phyloP scores from a whole-genome alignment of 2,797 vertebrate species.

The Thripadectes ignobilis region DNA sequence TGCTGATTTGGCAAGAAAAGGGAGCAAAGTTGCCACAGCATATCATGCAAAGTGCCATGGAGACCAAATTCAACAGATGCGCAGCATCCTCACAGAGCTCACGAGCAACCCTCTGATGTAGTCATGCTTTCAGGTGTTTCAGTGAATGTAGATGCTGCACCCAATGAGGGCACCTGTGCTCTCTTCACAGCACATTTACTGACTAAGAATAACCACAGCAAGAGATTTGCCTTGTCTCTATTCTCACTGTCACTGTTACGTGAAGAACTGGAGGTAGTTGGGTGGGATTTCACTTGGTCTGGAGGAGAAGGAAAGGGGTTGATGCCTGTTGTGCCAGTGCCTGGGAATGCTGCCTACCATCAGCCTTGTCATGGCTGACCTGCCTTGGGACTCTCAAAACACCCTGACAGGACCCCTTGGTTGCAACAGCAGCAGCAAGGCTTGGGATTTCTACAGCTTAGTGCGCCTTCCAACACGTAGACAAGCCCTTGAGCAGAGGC shows the following conservation, averaged over 20 bases:
- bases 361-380: background rate
- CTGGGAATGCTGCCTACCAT: background rate
- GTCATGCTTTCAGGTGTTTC: rapidly evolving
- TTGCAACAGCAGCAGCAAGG: background rate
- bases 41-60: rapidly evolving
- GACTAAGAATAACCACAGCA: background rate
- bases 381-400: background rate
- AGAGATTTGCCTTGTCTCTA: rapidly evolving
- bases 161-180: rapidly evolving
- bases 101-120: background rate
- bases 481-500: rapidly evolving
- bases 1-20: background rate
- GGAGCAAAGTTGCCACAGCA: background rate
- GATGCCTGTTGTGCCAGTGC: rapidly evolving
- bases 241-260: background rate
- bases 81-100: rapidly evolving
- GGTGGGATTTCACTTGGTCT: background rate
- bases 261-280: background rate
- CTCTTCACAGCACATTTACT: background rate
- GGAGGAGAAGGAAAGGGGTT: background rate
- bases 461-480: rapidly evolving
- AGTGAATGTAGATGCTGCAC: rapidly evolving
- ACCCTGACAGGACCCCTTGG: background rate
- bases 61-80: rapidly evolving
- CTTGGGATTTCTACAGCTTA: background rate